phyloP scores from a whole-genome alignment of 2,797 vertebrate genomes.

The Clarias fuscus region DNA sequence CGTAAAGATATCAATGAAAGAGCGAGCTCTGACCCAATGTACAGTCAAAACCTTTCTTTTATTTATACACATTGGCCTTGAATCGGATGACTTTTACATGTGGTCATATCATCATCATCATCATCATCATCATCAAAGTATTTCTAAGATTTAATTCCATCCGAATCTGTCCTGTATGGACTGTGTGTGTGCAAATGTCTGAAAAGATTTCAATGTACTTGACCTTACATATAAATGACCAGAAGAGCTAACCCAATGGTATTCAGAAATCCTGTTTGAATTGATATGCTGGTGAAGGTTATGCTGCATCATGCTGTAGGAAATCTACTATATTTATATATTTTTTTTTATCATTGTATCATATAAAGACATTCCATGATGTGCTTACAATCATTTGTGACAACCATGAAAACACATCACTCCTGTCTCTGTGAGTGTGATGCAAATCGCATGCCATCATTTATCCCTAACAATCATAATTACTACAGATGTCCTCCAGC shows the following conservation, averaged over 20 bases:
- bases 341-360: too few relatives aligned
- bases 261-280: background rate
- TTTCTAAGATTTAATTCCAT: too few relatives aligned
- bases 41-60: too few relatives aligned
- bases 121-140: too few relatives aligned
- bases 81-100: too few relatives aligned
- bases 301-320: background rate
- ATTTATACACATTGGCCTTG: too few relatives aligned
- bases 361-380: background rate
- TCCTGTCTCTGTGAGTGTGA: background rate
- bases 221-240: background rate
- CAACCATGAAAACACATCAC: too few relatives aligned
- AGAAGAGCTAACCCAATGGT: background rate
- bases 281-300: background rate
- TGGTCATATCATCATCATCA: too few relatives aligned
- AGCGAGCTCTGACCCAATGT: too few relatives aligned
- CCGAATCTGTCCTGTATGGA: too few relatives aligned
- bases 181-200: too few relatives aligned
- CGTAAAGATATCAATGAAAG: too few relatives aligned
- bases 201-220: background rate
- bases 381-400: background rate
- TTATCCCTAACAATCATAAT: background rate
- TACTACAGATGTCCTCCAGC: background rate
- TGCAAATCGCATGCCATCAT: background rate
- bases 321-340: background rate